Evolutionary conservation across 1,140 invertebrate genomes (phyloP).

Genomic region (Danaus plexippus): DNA sequence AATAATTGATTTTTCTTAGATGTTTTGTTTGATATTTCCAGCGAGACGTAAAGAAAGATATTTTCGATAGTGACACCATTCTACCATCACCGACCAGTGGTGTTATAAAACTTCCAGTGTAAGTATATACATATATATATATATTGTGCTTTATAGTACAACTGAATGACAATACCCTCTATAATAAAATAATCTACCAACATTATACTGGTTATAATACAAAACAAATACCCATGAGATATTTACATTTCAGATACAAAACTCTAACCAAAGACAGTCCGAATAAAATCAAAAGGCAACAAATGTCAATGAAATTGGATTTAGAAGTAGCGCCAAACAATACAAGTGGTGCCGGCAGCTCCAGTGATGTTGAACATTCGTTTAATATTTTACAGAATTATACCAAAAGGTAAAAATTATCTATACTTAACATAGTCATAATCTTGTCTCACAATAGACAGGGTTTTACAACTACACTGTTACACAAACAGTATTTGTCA

Average conservation of each 20-base stretch:
- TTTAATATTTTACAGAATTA: constrained; percentile 11
- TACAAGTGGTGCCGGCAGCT: too few species aligned
- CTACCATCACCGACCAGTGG: constrained; percentile 56
- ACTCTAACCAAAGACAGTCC: constrained; percentile 27
- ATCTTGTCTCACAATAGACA: too few species aligned
- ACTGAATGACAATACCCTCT: too few species aligned
- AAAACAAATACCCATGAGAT: too few species aligned
- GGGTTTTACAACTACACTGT: too few species aligned
- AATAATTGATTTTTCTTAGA: neutral
- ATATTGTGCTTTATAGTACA: too few species aligned
- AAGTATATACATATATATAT: constrained; percentile 20
- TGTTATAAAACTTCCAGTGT: constrained; percentile 32
- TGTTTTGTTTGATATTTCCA: constrained; percentile 23
- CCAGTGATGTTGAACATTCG: constrained; percentile 1
- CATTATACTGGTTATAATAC: too few species aligned
- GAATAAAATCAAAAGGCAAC: constrained; percentile 32
- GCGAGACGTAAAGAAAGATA: constrained; percentile 44
- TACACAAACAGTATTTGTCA: too few species aligned
- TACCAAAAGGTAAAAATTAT: constrained; percentile 9
- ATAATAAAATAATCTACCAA: too few species aligned
- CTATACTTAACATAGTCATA: too few species aligned
- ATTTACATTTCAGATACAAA: constrained; percentile 22
- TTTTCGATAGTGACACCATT: constrained; percentile 51
- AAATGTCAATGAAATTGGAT: constrained; percentile 22
- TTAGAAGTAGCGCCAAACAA: constrained; percentile 3